Evolutionary conservation across 2,797 vertebrate species (phyloP).

Genomic region (Aulostomus chinensis): DNA sequence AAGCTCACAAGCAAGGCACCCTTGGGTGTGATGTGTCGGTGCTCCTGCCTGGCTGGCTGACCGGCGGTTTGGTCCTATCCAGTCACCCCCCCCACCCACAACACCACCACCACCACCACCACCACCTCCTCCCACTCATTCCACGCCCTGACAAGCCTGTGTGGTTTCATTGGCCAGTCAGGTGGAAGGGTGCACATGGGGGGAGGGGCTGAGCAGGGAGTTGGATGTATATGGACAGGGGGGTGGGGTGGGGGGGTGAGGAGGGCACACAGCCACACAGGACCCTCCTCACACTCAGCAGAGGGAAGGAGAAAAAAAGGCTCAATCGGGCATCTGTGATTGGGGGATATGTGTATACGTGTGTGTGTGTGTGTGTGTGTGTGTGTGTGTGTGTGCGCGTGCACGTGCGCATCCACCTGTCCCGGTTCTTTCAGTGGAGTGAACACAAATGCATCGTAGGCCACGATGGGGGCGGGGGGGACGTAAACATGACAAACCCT

Average conservation of each 20-base stretch:
- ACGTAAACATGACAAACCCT: too few relatives aligned
- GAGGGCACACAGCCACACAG: constrained; percentile 22
- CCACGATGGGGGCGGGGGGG: too few relatives aligned
- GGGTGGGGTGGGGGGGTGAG: constrained; percentile 7
- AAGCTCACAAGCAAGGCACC: too few relatives aligned
- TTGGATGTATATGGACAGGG: constrained; percentile 17
- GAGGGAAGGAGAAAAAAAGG: not conserved
- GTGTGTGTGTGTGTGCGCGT: not conserved
- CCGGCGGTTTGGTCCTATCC: constrained; percentile 49
- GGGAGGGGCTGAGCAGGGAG: constrained; percentile 34
- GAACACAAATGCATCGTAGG: too few relatives aligned
- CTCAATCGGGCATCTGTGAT: not conserved
- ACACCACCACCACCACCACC: constrained; percentile 16
- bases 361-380: constrained; percentile 11
- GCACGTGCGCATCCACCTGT: too few relatives aligned
- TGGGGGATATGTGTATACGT: constrained; percentile 7
- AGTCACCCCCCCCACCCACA: constrained; percentile 26
- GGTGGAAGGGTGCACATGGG: constrained; percentile 55
- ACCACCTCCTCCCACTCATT: constrained; percentile 28
- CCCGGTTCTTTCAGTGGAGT: too few relatives aligned
- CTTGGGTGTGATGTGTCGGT: not conserved
- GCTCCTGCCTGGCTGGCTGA: constrained; percentile 18
- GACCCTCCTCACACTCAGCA: constrained; percentile 35
- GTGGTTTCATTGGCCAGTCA: constrained; percentile 68
- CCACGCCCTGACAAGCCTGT: constrained; percentile 42